Base-by-base conservation (phyloP, 1,140 invertebrate genomes). In the Microplitis mediator region DNA sequence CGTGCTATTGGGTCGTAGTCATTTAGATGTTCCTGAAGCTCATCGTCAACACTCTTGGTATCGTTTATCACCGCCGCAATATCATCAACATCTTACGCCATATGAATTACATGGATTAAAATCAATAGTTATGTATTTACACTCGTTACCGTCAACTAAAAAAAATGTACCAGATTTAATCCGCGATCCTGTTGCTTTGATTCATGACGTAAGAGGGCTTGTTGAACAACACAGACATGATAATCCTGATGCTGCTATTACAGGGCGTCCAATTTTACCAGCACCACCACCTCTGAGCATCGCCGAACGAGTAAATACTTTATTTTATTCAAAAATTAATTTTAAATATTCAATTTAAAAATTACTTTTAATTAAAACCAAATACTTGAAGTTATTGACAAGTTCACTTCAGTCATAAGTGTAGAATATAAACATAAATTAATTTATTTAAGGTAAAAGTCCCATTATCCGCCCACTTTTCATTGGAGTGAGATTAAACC, bases 141-240 rank as follows among this genome's bases (percentile, higher is more conserved):
- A 96, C 80, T 92, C 93, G 82, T 84, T 98, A 74, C 96, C 97
- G 34, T 91, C 93, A 0, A 93, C 93, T 31, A 96, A 97, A 79
- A 97, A 97, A 84, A 95, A 94, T 77, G 94, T 98, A 39, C 97
- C 97, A 11, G 95, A 96, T 78, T 87, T 98, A 32, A 92, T 99
- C 23, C 90, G 91, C 0, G 95, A 98, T 87, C 95, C 97, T 0
- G 94, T 97, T 45, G 92, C 92, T 0, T 86, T 99, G 4, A 94
- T 99, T 56, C 91, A 93, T 71, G 96, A 98, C 81, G 94, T 97
- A 0, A 89, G 97, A 75, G 93, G 93, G 61, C 81, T 98, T 54
- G 94, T 98, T 1, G 92, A 95, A 76, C 91, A 95, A 58, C 97
- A 98, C 82, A 89, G 94, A 60, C 92, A 95, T 79, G 97, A 98